Base-by-base conservation (phyloP, 2,888 invertebrate species). In the Suillia variegata region DNA sequence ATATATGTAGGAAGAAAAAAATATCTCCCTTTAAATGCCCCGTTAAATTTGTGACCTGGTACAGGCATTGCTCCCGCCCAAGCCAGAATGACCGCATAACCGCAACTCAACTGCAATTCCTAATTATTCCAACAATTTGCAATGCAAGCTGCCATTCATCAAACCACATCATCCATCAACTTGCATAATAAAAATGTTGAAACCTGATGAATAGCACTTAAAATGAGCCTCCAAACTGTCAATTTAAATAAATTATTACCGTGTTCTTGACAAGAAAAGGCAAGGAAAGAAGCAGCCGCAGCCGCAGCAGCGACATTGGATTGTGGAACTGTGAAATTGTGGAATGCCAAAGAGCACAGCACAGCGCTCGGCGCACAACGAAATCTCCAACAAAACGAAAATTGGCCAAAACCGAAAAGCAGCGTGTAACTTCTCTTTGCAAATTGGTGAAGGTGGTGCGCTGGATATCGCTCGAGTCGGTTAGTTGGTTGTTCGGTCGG, bases 171-270 rank as follows among this genome's bases (percentile, higher is more conserved):
- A 75, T 78, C 72, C 75, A 77, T 77, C 78, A 78, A 73, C 69
- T 77, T 75, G 73, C 75, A 77, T 78, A 77, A 78, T 78, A 78
- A 76, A 76, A 76, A 70, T 71, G 71, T 71, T 72, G 67, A 70
- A 70, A 71, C 67, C 70, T 77, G 78, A 77, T 77, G 76, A 77
- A 77, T 77, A 77, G 75, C 74, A 71, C 75, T 73, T 78, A 70
- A 77, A 77, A 77, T 78, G 75, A 77, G 77, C 78, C 75, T 72
- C 73, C 76, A 77, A 71, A 73, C 77, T 77, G 77, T 77, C 78
- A 77, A 77, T 77, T 77, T 77, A 75, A 78, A 78, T 77, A 78
- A 77, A 77, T 77, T 78, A 77, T 78, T 70, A 63, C 75, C 64
- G 65, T 61, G 66, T 66, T 67, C 53, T 24, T 38, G 20, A 15